Evolutionary conservation across 2,797 vertebrate genomes (phyloP), one percentile per base, ranked within the genome.

Genomic region (Meda fulgida): DNA sequence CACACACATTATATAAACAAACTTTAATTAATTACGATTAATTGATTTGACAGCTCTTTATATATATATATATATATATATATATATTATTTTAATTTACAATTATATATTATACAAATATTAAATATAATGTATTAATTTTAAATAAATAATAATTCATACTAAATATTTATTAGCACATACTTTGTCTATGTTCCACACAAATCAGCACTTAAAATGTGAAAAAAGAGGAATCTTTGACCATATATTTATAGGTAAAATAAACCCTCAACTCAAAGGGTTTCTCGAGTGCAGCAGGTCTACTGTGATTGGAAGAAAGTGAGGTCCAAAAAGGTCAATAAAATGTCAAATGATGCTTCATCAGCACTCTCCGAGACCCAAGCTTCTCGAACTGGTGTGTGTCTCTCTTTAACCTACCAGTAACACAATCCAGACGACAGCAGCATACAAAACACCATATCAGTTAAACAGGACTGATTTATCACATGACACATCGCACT

Each of bases 381-480:
- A 60, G 16, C 38, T 18, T 36, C 63, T 29, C 23, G 29, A 66
- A 19, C 21, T 16, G 21, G 31, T 65, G 81, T 1, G 18, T 7
- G 34, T 51, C 46, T 77, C 73, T 77, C 53, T 63, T 65, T 65
- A 63, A 85, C 83, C 77, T 85, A 85, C 84, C 84, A 46, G 40
- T 23, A 72, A 36, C 67, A 72, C 29, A 60, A 55, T 85, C 84
- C 84, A 63, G 53, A 65, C 2, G 67, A 80, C 55, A 85, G 84
- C 76, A 85, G 84, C 43, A 3, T 71, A 38, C 40, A 36, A 72
- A 85, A 85, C 31, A 72, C 7, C 40, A 78, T 63, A 63, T 26
- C 48, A 71, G 75, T 84, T 78, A 85, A 85, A 80, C 76, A 85
- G 18, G 31, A 23, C 77, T 72, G 38, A 34, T 21, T 71, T 26